A percentile compares a stretch with the other conserved stretches of the same genome.
Conservation (phyloP, 2,797 vertebrate species). For the Clamator glandarius region DNA sequence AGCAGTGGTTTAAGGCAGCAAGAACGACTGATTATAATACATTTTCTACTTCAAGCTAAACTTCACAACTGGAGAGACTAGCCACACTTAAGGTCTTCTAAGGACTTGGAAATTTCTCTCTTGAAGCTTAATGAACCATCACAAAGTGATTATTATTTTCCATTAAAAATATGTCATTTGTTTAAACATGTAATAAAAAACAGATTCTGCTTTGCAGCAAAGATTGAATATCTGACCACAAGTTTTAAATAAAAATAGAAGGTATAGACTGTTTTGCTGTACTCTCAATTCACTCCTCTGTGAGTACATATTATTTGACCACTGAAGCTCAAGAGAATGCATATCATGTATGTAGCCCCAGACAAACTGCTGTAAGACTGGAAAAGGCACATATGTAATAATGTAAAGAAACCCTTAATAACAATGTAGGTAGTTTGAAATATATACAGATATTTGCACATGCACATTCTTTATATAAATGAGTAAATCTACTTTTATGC, state of each 20-base stretch:
- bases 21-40: not conserved
- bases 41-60: conserved; percentile 31
- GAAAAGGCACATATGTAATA: not conserved
- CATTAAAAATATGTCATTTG: not conserved
- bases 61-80: not conserved
- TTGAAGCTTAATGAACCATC: not conserved
- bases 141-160: not conserved
- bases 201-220: not conserved
- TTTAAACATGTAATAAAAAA: not conserved
- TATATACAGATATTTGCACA: not conserved
- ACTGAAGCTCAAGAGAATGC: not conserved
- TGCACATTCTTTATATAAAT: not conserved
- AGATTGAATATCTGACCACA: not conserved
- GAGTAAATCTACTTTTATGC: not conserved
- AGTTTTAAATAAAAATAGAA: conserved; percentile 20
- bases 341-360: not conserved
- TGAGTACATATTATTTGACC: not conserved
- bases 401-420: not conserved
- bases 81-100: not conserved
- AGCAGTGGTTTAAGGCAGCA: not conserved
- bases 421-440: not conserved
- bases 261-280: not conserved
- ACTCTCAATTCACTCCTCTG: not conserved
- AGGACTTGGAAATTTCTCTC: conserved; percentile 14
- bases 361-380: not conserved